Percentiles rank a stretch among this genome's conserved stretches.
phyloP scores from a whole-genome alignment of 2,888 invertebrate species.

The Chrysolina americana region DNA sequence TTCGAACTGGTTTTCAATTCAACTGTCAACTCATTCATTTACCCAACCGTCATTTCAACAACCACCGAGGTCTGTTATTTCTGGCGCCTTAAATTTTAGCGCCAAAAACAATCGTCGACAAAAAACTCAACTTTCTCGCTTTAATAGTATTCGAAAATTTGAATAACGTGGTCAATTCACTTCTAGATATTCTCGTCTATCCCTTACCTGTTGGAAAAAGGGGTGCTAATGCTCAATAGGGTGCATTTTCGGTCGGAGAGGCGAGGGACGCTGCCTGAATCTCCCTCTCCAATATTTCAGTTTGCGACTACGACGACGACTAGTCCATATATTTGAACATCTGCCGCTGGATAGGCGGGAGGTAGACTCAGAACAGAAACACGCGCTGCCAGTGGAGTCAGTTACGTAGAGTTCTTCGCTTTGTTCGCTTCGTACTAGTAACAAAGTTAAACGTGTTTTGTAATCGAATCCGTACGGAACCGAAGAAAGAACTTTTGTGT shows the following conservation, averaged over 20 bases:
- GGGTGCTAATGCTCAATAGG: conserved; percentile 41
- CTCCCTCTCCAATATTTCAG: conserved; percentile 42
- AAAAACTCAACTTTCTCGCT: conserved; percentile 41
- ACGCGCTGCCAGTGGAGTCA: conserved; percentile 43
- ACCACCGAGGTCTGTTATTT: conserved; percentile 34
- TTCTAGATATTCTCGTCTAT: conserved; percentile 32
- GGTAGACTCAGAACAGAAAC: conserved; percentile 47
- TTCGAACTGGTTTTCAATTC: not conserved
- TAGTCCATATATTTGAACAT: conserved; percentile 62
- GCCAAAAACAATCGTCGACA: conserved; percentile 45
- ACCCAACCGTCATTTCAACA: conserved; percentile 29
- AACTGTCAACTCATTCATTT: conserved; percentile 30
- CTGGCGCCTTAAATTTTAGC: conserved; percentile 46
- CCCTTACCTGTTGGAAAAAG: conserved; percentile 38
- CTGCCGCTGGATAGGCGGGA: conserved; percentile 59
- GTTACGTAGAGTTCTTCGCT: conserved; percentile 43
- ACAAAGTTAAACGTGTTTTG: conserved; percentile 30
- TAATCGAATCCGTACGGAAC: conserved; percentile 22
- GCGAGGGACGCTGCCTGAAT: conserved; percentile 45
- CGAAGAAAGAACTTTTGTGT: conserved; percentile 33
- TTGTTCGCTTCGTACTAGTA: conserved; percentile 30
- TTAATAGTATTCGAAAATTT: conserved; percentile 42
- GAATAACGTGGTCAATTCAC: conserved; percentile 42
- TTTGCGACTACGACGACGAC: conserved; percentile 42
- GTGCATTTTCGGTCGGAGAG: conserved; percentile 42